Evolutionary conservation across 1,140 invertebrate genomes (phyloP).

Genomic region (Achroia grisella): DNA sequence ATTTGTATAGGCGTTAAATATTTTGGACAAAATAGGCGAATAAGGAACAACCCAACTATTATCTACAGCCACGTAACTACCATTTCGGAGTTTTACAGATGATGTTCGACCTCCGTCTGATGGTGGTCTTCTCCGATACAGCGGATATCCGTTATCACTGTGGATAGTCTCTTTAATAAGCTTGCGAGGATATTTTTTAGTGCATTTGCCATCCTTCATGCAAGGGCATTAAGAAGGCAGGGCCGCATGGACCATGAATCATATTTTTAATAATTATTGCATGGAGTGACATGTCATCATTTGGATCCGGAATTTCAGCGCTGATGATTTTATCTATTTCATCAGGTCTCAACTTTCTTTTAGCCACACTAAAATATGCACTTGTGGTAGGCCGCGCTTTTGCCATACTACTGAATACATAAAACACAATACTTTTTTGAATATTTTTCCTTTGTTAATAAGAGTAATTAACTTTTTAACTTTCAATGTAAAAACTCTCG

Average conservation of each 20-base stretch:
- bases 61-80: slow-evolving; percentile 20
- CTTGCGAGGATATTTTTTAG: slow-evolving; percentile 20
- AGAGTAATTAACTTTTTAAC: slow-evolving; percentile 23
- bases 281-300: slow-evolving; percentile 36
- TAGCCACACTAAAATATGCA: slow-evolving; percentile 63
- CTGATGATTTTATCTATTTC: slow-evolving; percentile 57
- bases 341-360: slow-evolving; percentile 36
- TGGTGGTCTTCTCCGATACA: slow-evolving; percentile 26
- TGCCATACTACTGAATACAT: slow-evolving; percentile 43
- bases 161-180: slow-evolving; percentile 15
- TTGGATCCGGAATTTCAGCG: slow-evolving; percentile 66
- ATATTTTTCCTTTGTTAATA: too few species aligned
- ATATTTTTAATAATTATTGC: slow-evolving; percentile 44
- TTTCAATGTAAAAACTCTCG: slow-evolving; percentile 27
- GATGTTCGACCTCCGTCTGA: slow-evolving; percentile 20
- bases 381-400: slow-evolving; percentile 65
- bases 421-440: slow-evolving; percentile 35
- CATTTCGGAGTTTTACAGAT: slow-evolving; percentile 22
- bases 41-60: slow-evolving; percentile 57
- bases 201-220: slow-evolving; percentile 32
- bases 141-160: slow-evolving; percentile 26
- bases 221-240: slow-evolving; percentile 14
- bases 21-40: slow-evolving; percentile 34
- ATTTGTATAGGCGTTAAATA: slow-evolving; percentile 28
- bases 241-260: slow-evolving; percentile 54